A percentile compares a stretch with the other conserved stretches of the same genome.
phyloP scores from a whole-genome alignment of 2,113 vertebrate genomes.

The Sisor rabdophorus region DNA sequence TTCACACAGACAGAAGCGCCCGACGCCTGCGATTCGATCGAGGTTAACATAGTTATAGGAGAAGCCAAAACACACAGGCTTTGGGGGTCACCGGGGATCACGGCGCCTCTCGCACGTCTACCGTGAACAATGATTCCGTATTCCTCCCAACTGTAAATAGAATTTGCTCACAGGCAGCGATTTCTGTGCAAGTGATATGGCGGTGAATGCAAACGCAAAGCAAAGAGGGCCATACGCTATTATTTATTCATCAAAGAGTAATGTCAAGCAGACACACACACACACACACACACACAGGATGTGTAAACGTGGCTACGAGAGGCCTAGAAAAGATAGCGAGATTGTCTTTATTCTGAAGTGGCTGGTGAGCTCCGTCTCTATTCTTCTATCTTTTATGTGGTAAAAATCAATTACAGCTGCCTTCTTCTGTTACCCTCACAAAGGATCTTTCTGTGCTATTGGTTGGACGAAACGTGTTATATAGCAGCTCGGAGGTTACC shows the following conservation, averaged over 20 bases:
- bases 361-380: neutral
- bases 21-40: constrained; percentile 24
- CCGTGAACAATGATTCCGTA: neutral
- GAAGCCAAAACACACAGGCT: neutral
- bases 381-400: neutral
- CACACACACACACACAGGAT: neutral
- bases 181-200: constrained; percentile 21
- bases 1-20: constrained; percentile 18
- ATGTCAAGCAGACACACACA: constrained; percentile 8
- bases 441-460: neutral
- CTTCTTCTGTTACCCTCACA: neutral
- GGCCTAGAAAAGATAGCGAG: neutral
- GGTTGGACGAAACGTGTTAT: too few relatives aligned
- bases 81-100: neutral
- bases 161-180: constrained; percentile 16
- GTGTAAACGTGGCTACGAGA: constrained; percentile 10
- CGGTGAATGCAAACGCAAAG: neutral
- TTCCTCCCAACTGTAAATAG: constrained; percentile 15
- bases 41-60: constrained; percentile 34
- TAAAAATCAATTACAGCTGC: neutral
- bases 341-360: constrained; percentile 3
- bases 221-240: constrained; percentile 14
- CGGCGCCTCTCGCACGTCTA: neutral
- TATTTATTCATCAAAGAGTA: constrained; percentile 23
- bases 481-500: too few relatives aligned